These are phyloP conservation scores for Oligia latruncula DNA, from an alignment of 2,888 invertebrate genomes.

Conservation along the genomic window DNA sequence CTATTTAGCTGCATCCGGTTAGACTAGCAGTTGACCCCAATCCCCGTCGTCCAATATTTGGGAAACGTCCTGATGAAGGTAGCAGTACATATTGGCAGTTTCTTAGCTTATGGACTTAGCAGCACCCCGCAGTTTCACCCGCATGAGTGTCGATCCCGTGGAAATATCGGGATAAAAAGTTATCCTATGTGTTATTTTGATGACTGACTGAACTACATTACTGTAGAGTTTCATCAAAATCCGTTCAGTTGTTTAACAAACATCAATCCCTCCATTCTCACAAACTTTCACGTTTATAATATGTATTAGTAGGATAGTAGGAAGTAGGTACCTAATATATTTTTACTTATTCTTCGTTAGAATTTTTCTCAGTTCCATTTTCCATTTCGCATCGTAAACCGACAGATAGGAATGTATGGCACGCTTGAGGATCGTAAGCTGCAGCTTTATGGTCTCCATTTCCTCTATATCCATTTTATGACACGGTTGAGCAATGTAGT, in stretches of 20 bases:
- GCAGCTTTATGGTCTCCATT: conserved; percentile 29
- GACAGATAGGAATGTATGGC: conserved; percentile 5
- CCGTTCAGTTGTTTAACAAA: too few relatives aligned
- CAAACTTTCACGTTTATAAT: too few relatives aligned
- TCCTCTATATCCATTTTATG: conserved; percentile 56
- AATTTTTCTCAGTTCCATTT: not conserved
- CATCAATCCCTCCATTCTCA: too few relatives aligned
- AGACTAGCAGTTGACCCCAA: not conserved
- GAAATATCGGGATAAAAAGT: too few relatives aligned
- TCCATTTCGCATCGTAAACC: not conserved
- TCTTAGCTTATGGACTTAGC: not conserved
- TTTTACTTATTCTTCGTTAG: not conserved
- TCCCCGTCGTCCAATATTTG: not conserved
- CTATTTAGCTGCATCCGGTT: not conserved
- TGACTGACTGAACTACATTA: too few relatives aligned
- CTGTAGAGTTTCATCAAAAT: too few relatives aligned
- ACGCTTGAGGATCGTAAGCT: conserved; percentile 10
- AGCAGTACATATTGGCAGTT: not conserved
- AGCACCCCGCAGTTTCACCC: too few relatives aligned
- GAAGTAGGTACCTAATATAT: not conserved
- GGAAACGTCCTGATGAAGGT: not conserved
- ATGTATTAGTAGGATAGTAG: too few relatives aligned
- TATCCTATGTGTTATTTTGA: too few relatives aligned
- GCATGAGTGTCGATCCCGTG: too few relatives aligned
- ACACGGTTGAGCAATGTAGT: conserved; percentile 49